Evolutionary conservation across 2,113 vertebrate species (phyloP).

Genomic region (Procapra przewalskii): DNA sequence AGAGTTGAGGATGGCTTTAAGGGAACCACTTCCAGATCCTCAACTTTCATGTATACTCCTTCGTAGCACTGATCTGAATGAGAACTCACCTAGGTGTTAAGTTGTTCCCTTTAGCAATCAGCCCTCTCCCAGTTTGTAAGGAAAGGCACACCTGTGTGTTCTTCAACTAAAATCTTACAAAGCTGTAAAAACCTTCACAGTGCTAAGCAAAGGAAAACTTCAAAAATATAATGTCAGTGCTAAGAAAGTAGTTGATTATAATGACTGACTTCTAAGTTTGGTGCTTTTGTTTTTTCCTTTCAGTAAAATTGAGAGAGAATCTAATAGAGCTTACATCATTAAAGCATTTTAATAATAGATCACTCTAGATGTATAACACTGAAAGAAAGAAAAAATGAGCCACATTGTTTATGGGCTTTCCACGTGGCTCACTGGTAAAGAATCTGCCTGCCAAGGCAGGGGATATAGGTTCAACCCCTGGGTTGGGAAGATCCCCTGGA

Average conservation of each 20-base stretch:
- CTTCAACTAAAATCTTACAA: neutral
- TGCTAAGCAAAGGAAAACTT: neutral
- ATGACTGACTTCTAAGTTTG: neutral
- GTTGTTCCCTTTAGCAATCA: neutral
- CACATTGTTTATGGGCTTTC: neutral
- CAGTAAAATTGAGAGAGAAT: conserved; percentile 11
- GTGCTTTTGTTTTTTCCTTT: neutral
- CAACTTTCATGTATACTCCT: neutral
- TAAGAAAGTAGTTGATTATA: neutral
- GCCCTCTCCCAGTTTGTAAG: neutral
- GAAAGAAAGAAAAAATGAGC: neutral
- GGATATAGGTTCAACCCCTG: neutral
- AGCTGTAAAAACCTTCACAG: neutral
- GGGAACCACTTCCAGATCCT: neutral
- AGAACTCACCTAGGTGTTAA: neutral
- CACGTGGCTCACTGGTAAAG: neutral
- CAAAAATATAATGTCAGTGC: neutral
- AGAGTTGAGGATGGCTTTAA: neutral
- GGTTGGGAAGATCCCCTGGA: neutral
- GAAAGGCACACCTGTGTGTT: neutral
- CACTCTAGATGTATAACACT: neutral
- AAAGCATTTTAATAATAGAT: neutral
- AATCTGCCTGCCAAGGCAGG: neutral
- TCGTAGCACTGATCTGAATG: neutral
- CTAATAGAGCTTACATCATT: neutral